Conservation (phyloP, 2,888 invertebrate genomes). For the Polietes domitor region DNA sequence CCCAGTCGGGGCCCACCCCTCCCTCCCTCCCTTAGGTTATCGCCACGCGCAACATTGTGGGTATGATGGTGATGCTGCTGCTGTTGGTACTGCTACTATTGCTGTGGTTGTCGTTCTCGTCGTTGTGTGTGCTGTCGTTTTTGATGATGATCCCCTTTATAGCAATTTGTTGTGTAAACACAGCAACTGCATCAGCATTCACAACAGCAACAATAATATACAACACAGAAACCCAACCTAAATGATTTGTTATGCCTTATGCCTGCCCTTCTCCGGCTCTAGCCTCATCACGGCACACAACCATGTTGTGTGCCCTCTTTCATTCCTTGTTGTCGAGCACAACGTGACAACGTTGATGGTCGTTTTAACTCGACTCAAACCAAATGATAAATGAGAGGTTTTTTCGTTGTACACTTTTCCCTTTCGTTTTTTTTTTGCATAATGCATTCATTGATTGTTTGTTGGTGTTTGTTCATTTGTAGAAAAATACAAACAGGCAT, state of each 20-base stretch:
- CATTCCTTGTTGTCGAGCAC: neutral
- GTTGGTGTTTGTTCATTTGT: conserved; percentile 16
- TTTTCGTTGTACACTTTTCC: conserved; percentile 19
- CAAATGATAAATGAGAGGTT: conserved; percentile 21
- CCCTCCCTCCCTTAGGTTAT: neutral
- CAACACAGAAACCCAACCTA: conserved; percentile 10
- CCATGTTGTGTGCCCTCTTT: neutral
- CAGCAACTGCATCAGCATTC: conserved; percentile 34
- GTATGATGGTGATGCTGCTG: neutral
- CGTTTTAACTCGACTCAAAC: neutral
- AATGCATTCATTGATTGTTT: conserved; percentile 18
- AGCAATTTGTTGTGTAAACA: conserved; percentile 59
- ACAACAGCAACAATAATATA: conserved; percentile 14
- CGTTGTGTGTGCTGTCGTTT: neutral
- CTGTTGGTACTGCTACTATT: neutral
- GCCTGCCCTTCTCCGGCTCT: neutral
- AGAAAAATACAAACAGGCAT: neutral
- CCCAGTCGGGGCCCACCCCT: neutral
- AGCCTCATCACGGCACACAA: neutral
- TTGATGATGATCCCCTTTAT: conserved; percentile 39
- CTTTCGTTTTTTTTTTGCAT: conserved; percentile 36
- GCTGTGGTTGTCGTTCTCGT: conserved; percentile 6
- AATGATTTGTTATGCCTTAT: conserved; percentile 5
- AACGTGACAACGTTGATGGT: neutral
- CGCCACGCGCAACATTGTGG: neutral